Percentiles rank a stretch among this genome's conserved stretches.
phyloP scores from a whole-genome alignment of 2,888 invertebrate genomes.

The Nymphalis c-album region DNA sequence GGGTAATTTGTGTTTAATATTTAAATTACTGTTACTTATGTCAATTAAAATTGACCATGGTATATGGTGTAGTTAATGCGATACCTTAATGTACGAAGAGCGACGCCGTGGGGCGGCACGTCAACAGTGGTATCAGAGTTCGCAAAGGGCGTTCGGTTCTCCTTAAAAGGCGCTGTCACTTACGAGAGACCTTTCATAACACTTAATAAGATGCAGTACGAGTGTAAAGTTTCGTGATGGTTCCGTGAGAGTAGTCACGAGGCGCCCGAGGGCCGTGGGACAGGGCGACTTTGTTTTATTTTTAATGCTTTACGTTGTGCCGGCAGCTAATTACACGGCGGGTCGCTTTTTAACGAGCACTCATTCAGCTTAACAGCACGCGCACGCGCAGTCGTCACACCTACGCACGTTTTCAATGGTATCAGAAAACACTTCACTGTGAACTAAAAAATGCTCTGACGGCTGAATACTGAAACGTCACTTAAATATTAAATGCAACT shows the following conservation, averaged over 20 bases:
- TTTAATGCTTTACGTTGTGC: constrained; percentile 58
- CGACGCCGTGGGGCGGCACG: constrained; percentile 39
- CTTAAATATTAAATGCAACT: no score
- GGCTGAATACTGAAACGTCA: no score
- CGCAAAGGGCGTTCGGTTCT: constrained; percentile 52
- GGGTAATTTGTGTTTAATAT: constrained; percentile 12
- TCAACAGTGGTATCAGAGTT: constrained; percentile 35
- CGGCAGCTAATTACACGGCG: constrained; percentile 70
- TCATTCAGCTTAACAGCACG: constrained; percentile 68
- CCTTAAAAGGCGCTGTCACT: constrained; percentile 73
- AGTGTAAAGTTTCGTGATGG: constrained; percentile 76
- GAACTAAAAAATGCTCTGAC: constrained; percentile 3
- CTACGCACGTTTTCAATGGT: constrained; percentile 35
- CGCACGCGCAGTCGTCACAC: constrained; percentile 50
- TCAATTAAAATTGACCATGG: neutral
- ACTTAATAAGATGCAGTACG: constrained; percentile 72
- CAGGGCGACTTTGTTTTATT: constrained; percentile 62
- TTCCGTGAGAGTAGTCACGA: constrained; percentile 74
- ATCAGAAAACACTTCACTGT: constrained; percentile 23
- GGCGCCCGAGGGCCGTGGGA: constrained; percentile 66
- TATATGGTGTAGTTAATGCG: constrained; percentile 15
- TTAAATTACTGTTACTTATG: constrained; percentile 4
- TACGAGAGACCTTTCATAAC: constrained; percentile 71
- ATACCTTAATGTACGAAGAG: constrained; percentile 32
- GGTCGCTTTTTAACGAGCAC: constrained; percentile 72